Conservation (phyloP, 2,888 invertebrate species). For the Tinea pellionella region DNA sequence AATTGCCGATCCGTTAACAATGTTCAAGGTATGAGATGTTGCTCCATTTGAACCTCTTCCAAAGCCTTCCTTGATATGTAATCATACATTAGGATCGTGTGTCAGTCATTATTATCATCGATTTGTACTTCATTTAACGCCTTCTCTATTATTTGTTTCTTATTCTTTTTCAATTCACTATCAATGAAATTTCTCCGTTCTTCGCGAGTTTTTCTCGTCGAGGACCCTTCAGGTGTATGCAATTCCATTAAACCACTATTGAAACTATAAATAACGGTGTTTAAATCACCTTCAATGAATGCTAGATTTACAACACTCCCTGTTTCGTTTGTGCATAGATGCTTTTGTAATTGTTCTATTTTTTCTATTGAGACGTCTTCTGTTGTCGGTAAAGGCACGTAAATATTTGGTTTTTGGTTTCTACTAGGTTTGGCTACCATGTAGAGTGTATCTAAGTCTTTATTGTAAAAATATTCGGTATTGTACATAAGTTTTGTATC, state of each 20-base stretch:
- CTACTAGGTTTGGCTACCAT: constrained; percentile 50
- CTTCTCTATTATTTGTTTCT: constrained; percentile 39
- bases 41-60: too few relatives aligned
- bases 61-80: too few relatives aligned
- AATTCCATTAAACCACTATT: constrained; percentile 44
- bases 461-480: constrained; percentile 57
- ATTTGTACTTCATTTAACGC: constrained; percentile 37
- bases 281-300: constrained; percentile 53
- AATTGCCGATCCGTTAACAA: too few relatives aligned
- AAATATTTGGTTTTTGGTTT: constrained; percentile 50
- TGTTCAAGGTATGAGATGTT: too few relatives aligned
- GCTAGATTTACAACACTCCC: constrained; percentile 51
- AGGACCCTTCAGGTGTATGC: constrained; percentile 32
- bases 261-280: constrained; percentile 55
- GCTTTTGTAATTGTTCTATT: constrained; percentile 49
- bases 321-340: constrained; percentile 54
- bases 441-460: constrained; percentile 51
- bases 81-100: too few relatives aligned
- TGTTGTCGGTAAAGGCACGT: constrained; percentile 47
- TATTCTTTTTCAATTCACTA: constrained; percentile 45
- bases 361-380: constrained; percentile 40
- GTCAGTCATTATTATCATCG: neutral
- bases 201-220: constrained; percentile 32
- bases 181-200: constrained; percentile 48
- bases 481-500: constrained; percentile 62